phyloP scores from a whole-genome alignment of 2,797 vertebrate genomes.

The Notolepis coatsorum region DNA sequence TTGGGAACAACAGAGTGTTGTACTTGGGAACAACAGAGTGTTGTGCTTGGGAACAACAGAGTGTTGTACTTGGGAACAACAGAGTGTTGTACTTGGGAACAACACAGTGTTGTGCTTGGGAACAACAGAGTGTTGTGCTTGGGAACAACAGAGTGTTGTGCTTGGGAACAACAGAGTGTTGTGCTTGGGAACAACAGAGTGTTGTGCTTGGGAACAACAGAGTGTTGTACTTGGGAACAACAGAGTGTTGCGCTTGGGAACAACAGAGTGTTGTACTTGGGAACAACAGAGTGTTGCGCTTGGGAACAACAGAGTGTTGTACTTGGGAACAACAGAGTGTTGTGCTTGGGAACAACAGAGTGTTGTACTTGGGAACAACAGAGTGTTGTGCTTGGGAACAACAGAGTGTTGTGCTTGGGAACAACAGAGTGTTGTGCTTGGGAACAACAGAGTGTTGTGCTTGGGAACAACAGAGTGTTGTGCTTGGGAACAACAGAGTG shows the following conservation, averaged over 20 bases:
- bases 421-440: constrained; percentile 4
- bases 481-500: constrained; percentile 4
- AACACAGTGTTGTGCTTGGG: constrained; percentile 5
- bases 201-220: constrained; percentile 4
- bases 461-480: constrained; percentile 8
- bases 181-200: constrained; percentile 3
- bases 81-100: constrained; percentile 9
- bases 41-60: constrained; percentile 3
- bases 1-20: constrained; percentile 8
- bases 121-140: constrained; percentile 5
- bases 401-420: constrained; percentile 6
- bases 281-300: constrained; percentile 6
- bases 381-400: constrained; percentile 8
- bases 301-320: constrained; percentile 3
- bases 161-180: constrained; percentile 7
- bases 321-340: constrained; percentile 8
- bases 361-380: constrained; percentile 6
- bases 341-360: background rate
- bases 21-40: constrained; percentile 3
- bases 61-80: constrained; percentile 5
- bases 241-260: constrained; percentile 7
- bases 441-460: constrained; percentile 4
- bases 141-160: constrained; percentile 5
- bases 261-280: constrained; percentile 6
- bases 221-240: constrained; percentile 6